Evolutionary conservation across 2,113 vertebrate genomes (phyloP).

Genomic region (Oostethus manadensis): DNA sequence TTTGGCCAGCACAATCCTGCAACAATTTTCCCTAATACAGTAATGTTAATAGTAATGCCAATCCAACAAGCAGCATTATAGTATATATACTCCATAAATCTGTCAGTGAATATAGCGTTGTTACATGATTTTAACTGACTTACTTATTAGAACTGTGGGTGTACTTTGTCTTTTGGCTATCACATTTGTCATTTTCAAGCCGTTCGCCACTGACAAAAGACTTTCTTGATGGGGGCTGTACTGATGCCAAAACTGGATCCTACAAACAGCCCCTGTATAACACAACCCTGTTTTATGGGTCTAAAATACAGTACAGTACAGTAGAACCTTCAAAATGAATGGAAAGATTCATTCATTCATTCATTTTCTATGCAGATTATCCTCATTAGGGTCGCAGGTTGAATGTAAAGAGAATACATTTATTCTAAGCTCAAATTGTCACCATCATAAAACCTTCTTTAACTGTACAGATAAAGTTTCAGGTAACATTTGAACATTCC

Average conservation of each 20-base stretch:
- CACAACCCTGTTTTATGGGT: too few species aligned
- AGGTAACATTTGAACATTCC: too few species aligned
- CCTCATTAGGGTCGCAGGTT: too few species aligned
- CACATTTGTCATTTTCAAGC: constrained; percentile 34
- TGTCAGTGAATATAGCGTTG: not conserved
- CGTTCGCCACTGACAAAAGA: constrained; percentile 22
- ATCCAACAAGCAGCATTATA: not conserved
- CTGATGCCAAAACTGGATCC: constrained; percentile 37
- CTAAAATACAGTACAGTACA: too few species aligned
- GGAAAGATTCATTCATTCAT: too few species aligned
- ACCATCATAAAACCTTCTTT: too few species aligned
- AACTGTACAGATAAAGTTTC: too few species aligned
- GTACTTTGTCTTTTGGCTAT: constrained; percentile 20
- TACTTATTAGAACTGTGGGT: not conserved
- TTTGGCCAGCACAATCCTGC: not conserved
- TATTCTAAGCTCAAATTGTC: too few species aligned
- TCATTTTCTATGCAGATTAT: too few species aligned
- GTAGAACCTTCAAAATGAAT: too few species aligned
- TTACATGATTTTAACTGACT: not conserved
- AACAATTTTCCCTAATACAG: not conserved
- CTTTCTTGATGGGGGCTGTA: constrained; percentile 41
- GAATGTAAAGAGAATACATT: too few species aligned
- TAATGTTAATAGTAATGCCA: not conserved
- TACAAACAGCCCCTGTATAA: constrained; percentile 7
- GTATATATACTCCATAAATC: not conserved